Conservation (phyloP, 2,888 invertebrate species). For the Plemyria rubiginata region DNA sequence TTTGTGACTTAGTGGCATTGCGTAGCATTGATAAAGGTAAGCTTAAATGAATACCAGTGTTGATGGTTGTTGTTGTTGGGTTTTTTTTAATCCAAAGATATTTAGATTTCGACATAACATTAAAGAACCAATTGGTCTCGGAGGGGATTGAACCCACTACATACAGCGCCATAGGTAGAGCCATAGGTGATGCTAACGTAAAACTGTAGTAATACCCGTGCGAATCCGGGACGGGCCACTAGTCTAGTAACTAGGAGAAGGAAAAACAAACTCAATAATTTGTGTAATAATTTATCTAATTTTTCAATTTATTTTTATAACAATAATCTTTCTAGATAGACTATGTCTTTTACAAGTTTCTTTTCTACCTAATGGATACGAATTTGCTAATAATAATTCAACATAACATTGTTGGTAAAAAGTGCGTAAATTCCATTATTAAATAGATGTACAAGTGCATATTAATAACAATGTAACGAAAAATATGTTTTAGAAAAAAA, state of each 20-base stretch:
- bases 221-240: too few relatives aligned
- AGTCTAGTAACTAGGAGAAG: too few relatives aligned
- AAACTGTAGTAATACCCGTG: too few relatives aligned
- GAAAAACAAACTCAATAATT: slow-evolving; percentile 4
- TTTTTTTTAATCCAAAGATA: too few relatives aligned
- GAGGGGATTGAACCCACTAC: too few relatives aligned
- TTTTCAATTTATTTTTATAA: slow-evolving; percentile 53
- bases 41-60: too few relatives aligned
- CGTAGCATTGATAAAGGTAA: not conserved
- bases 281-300: slow-evolving; percentile 1
- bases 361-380: slow-evolving; percentile 61
- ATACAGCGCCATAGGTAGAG: too few relatives aligned
- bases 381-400: slow-evolving; percentile 48
- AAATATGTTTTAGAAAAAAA: not conserved
- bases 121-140: too few relatives aligned
- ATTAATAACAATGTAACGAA: not conserved
- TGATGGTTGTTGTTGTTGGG: too few relatives aligned
- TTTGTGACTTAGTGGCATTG: slow-evolving; percentile 11
- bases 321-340: slow-evolving; percentile 63
- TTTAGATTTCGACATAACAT: too few relatives aligned
- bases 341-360: slow-evolving; percentile 64
- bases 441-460: not conserved
- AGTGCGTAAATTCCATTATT: slow-evolving; percentile 3
- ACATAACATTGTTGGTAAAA: slow-evolving; percentile 25
- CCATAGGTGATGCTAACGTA: too few relatives aligned